Evolutionary conservation across 2,888 invertebrate genomes (phyloP).

Genomic region (Tethea ocularis): DNA sequence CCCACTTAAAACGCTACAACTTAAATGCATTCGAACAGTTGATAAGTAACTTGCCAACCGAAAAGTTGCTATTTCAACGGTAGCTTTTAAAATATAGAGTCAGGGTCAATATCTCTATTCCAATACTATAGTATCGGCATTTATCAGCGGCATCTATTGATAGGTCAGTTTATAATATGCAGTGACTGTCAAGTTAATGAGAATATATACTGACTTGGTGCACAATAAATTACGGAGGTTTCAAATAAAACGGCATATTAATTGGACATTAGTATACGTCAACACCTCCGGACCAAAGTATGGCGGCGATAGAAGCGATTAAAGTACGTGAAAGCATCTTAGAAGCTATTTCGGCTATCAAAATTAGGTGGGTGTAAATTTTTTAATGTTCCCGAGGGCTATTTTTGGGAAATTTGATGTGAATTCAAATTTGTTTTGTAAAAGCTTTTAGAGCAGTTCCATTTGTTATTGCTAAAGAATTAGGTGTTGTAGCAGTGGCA

Average conservation of each 20-base stretch:
- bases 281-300: slow-evolving; percentile 61
- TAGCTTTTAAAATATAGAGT: slow-evolving; percentile 58
- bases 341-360: slow-evolving; percentile 50
- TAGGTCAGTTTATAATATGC: slow-evolving; percentile 73
- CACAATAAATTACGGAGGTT: slow-evolving; percentile 74
- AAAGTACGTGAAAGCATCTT: slow-evolving; percentile 53
- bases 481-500: slow-evolving; percentile 16
- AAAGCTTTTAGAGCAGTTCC: slow-evolving; percentile 41
- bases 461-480: slow-evolving; percentile 36
- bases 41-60: slow-evolving; percentile 52
- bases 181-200: slow-evolving; percentile 79
- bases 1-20: slow-evolving; percentile 54
- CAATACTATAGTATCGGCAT: slow-evolving; percentile 62
- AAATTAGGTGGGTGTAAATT: slow-evolving; percentile 65
- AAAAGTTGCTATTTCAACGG: slow-evolving; percentile 49
- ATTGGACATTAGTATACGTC: slow-evolving; percentile 77
- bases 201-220: slow-evolving; percentile 74
- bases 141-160: slow-evolving; percentile 76
- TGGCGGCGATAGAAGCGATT: slow-evolving; percentile 44
- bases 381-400: slow-evolving; percentile 50
- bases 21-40: slow-evolving; percentile 60
- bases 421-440: slow-evolving; percentile 54
- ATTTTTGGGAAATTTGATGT: slow-evolving; percentile 47
- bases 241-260: slow-evolving; percentile 78
- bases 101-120: slow-evolving; percentile 70